These are phyloP conservation scores for Eunapius fragilis DNA, from an alignment of 37 sponge, comb jelly and placozoan genomes.

Conservation along the genomic window DNA sequence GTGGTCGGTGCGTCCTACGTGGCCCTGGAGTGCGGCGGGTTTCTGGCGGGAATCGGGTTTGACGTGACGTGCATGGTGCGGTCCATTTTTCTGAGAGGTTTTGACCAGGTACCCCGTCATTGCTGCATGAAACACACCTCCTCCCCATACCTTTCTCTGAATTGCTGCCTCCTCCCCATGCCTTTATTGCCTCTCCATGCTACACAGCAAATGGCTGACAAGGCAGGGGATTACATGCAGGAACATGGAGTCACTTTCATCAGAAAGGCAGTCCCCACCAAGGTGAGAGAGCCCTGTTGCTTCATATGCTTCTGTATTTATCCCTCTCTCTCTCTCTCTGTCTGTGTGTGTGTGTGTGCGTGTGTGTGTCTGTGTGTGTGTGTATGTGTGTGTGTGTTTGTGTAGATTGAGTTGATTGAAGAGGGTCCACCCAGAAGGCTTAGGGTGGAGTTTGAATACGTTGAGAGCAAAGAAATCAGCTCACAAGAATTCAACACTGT, in stretches of 20 bases:
- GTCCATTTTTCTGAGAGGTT: conserved; percentile 96
- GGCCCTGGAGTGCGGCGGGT: conserved; percentile 99
- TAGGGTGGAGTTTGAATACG: conserved; percentile 63
- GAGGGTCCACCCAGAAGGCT: conserved; percentile 70
- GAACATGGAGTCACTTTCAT: conserved; percentile 80
- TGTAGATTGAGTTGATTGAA: conserved; percentile 60
- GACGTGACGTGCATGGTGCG: conserved; percentile 93
- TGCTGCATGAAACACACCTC: too few relatives aligned
- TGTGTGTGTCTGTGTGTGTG: not conserved
- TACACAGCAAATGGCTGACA: conserved; percentile 92
- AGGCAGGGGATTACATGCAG: conserved; percentile 85
- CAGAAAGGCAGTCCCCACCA: conserved; percentile 77
- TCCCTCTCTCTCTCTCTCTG: not conserved
- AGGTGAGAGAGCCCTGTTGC: conserved; percentile 22
- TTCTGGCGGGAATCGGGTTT: conserved; percentile 89
- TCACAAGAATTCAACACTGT: conserved; percentile 87
- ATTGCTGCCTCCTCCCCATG: not conserved
- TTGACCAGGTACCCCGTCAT: conserved; percentile 96
- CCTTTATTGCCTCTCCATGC: too few relatives aligned
- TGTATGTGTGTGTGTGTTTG: not conserved
- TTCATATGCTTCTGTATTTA: too few relatives aligned
- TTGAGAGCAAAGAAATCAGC: conserved; percentile 44
- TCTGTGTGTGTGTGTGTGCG: not conserved
- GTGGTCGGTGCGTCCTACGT: conserved; percentile 98
- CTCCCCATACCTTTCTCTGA: not conserved